Base-by-base conservation (phyloP, 1,140 invertebrate species). In the Pinna nobilis region DNA sequence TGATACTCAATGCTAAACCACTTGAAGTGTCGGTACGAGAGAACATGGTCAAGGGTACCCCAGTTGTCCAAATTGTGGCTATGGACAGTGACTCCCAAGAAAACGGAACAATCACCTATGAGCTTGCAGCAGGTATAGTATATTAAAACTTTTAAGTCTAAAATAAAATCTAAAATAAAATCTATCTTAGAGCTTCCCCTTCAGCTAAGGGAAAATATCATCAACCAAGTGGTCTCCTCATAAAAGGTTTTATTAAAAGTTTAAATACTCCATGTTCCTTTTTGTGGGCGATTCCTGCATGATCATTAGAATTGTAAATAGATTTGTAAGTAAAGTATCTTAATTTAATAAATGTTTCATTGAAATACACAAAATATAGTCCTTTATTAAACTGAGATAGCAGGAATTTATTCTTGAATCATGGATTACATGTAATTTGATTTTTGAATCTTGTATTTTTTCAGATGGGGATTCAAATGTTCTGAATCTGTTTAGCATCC, bases 31-130 rank as follows among this genome's bases (percentile, higher is more conserved):
- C 28, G 49, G 82, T 88, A 3, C 93, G 94, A 80, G 98, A 99
- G 89, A 98, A 99, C 90, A 89, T 93, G 65, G 92, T 93, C 1
- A 91, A 93, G 23, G 96, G 86, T 32, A 80, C 96, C 59, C 95
- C 96, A 91, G 97, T 99, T 67, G 97, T 96, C 28, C 95, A 97
- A 90, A 95, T 99, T 78, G 95, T 97, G 88, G 97, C 97, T 28
- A 95, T 96, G 55, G 97, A 99, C 90, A 96, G 96, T 87, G 97
- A 99, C 74, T 71, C 72, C 15, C 80, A 79, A 6, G 78, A 82
- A 41, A 88, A 88, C 81, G 84, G 84, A 20, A 80, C 79, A 3
- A 78, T 88, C 18, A 72, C 81, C 1, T 88, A 84, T 55, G 39
- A 44, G 18, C 55, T 74, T 25, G 44, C 57, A 50, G 51, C 37